Evolutionary conservation across 2,113 vertebrate species (phyloP), one percentile per base, ranked within the genome.

Genomic region (Xenopus laevis): DNA sequence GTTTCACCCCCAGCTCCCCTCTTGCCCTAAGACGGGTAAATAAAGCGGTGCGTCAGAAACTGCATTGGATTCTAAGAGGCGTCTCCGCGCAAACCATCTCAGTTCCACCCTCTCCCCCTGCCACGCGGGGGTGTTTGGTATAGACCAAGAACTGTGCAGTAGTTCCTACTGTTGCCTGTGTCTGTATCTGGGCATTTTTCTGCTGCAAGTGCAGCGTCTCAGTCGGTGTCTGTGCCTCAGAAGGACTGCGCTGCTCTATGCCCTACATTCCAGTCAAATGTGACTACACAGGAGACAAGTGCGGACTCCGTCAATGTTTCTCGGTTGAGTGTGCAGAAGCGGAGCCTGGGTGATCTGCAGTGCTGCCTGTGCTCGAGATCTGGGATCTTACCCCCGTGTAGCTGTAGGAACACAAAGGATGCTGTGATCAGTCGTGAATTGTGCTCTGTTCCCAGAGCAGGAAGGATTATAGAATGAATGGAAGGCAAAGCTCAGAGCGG

Each of bases 381-480:
- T 47, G 65, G 72, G 72, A 75, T 75, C 65, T 65, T 33, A 64
- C 17, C 10, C 15, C 47, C 47, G 6, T 50, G 5, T 2, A 50
- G 47, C 71, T 16, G 72, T 13, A 61, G 59, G 53, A 16, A 69
- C 73, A 76, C 73, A 76, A 76, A 76, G 73, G 73, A 76, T 68
- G 73, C 73, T 44, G 65, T 76, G 73, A 76, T 65, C 73, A 53
- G 73, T 44, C 10, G 55, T 76, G 58, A 76, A 76, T 76, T 40
- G 58, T 58, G 40, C 73, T 69, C 73, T 76, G 73, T 76, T 76
- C 73, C 58, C 65, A 76, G 65, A 75, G 72, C 72, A 68, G 73
- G 73, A 76, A 69, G 73, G 66, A 76, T 76, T 76, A 76, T 63
- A 66, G 57, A 76, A 76, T 76, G 73, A 76, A 68, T 76, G 73